phyloP scores from a whole-genome alignment of 2,888 invertebrate genomes.

The Mesoligia furuncula region DNA sequence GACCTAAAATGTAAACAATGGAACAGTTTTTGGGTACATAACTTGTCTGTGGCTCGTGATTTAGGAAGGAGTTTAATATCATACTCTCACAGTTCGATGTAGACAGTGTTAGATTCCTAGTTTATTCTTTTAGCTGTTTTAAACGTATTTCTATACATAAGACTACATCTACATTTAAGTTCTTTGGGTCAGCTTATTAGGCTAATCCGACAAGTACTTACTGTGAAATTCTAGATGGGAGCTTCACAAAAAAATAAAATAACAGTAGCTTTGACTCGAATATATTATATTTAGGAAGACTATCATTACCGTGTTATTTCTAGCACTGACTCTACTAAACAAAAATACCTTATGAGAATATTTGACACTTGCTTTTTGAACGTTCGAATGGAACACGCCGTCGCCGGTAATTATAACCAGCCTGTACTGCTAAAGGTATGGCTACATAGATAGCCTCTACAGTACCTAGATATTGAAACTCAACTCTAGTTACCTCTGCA shows the following conservation, averaged over 20 bases:
- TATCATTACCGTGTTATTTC: too few species aligned
- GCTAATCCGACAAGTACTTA: not conserved
- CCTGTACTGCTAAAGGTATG: too few species aligned
- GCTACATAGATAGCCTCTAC: too few species aligned
- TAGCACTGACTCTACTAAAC: too few species aligned
- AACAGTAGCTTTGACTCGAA: too few species aligned
- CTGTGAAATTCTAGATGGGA: too few species aligned
- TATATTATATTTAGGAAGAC: too few species aligned
- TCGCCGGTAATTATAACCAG: too few species aligned
- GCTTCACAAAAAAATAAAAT: too few species aligned
- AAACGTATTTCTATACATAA: slow-evolving; percentile 1
- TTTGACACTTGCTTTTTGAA: too few species aligned
- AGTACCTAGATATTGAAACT: not conserved
- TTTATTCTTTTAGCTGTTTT: slow-evolving; percentile 7
- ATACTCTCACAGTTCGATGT: slow-evolving; percentile 36
- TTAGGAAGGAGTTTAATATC: slow-evolving; percentile 29
- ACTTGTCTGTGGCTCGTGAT: slow-evolving; percentile 23
- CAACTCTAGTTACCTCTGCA: not conserved
- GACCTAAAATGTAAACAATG: slow-evolving; percentile 67
- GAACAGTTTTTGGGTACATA: slow-evolving; percentile 49
- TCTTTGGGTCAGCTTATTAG: not conserved
- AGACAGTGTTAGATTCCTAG: slow-evolving; percentile 22
- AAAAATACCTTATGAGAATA: too few species aligned
- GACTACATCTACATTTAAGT: not conserved
- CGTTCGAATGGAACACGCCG: too few species aligned